Base-by-base conservation (phyloP, 2,888 invertebrate species). In the Dilophus febrilis region DNA sequence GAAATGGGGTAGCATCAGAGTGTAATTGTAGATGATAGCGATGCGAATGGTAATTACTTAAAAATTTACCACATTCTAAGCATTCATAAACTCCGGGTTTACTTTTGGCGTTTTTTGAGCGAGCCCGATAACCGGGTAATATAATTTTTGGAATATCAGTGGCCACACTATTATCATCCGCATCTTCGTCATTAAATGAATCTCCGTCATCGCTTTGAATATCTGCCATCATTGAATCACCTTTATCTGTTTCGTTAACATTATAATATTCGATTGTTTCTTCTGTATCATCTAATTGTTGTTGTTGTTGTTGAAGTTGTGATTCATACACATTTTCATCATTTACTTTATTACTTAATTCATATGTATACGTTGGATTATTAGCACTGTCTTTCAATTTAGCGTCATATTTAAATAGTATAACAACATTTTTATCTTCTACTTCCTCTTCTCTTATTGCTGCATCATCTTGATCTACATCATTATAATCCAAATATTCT, bases 11-110 rank as follows among this genome's bases (percentile, higher is more conserved):
- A 4, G 47, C 46, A 36, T 60, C 58, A 4, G 60, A 58, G 45
- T 61, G 61, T 30, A 61, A 44, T 43, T 59, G 60, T 56, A 57
- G 58, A 44, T 61, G 61, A 40, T 61, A 61, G 38, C 56, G 59
- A 36, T 50, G 58, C 1, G 61, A 61, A 38, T 55, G 56, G 12
- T 46, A 50, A 33, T 58, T 61, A 42, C 61, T 59, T 7, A 61
- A 46, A 33, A 57, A 50, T 42, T 61, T 61, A 3, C 44, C 46
- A 37, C 61, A 61, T 4, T 53, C 49, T 52, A 57, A 42, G 26
- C 52, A 52, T 35, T 45, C 48, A 29, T 46, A 50, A 3, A 49
- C 47, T 13, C 22, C 22, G 4, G 22, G 22, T 6, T 6, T 8
- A 22, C 22, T 4, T 22, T 22, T 2, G 45, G 45, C 2, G 45